Evolutionary conservation across 2,888 invertebrate genomes (phyloP), one percentile per base, ranked within the genome.

Genomic region (Rotaria macrura): DNA sequence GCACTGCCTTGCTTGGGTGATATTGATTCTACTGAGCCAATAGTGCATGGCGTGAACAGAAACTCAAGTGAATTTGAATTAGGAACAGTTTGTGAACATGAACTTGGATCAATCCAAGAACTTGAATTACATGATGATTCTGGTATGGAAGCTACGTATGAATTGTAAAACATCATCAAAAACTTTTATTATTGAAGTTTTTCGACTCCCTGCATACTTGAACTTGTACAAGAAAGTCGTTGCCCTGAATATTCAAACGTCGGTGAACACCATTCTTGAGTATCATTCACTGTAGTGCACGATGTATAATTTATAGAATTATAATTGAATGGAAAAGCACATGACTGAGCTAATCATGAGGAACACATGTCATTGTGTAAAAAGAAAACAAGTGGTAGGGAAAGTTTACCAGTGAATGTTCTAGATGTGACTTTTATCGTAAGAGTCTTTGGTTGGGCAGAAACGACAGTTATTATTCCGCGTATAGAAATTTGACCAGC

Each of bases 251-350:
- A 52, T 29, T 38, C 40, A 43, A n/a, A 43, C n/a, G 84, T 40
- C 25, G 84, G 47, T 17, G 84, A 84, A 84, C 86, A 86, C 86
- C 86, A 86, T 38, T 0, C 29, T 34, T 55, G 74, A 25, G 55
- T 47, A 23, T 79, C 43, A 49, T 84, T 57, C 7, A 20, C 9
- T 38, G 40, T 34, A 10, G 86, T 86, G 34, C 86, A 86, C 38
- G 47, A 4, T 54, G 72, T 43, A 57, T 83, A 86, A 38, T 29
- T 43, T 10, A 17, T 29, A 14, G 54, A 52, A 6, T 40, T 23
- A 23, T 55, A 84, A 25, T 29, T 47, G 25, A 84, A 86, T 79
- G 84, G 84, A 54, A 84, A 86, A n/a, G 6, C 43, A 54, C 86
- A 84, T 79, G 74, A 84, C 43, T 65, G 57, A 54, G 84, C 86